These are phyloP conservation scores for Triplophysa rosa DNA, from an alignment of 2,113 vertebrate species.

Conservation along the genomic window DNA sequence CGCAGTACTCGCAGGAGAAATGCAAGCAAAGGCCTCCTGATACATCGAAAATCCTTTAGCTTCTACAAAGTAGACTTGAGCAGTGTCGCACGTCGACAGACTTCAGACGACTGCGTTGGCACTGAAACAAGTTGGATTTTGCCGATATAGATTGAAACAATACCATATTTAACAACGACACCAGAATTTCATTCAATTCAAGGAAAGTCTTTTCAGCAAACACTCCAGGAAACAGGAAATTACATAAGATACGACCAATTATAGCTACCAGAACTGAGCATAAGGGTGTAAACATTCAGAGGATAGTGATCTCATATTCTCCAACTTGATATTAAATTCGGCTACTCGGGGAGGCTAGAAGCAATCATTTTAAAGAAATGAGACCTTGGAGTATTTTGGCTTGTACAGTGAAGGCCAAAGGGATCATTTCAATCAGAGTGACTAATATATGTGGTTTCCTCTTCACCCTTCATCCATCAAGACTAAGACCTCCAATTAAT, in stretches of 20 bases:
- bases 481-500: slow-evolving; percentile 1
- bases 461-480: slow-evolving; percentile 13
- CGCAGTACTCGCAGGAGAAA: slow-evolving; percentile 53
- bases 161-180: neutral
- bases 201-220: neutral
- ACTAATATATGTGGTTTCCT: neutral
- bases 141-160: neutral
- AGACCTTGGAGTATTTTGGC: slow-evolving; percentile 13
- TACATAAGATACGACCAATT: neutral
- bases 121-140: neutral
- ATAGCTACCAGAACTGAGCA: neutral
- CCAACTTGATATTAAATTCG: neutral
- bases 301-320: neutral
- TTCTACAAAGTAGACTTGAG: neutral
- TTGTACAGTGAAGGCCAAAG: slow-evolving; percentile 9
- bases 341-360: neutral
- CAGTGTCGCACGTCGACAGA: neutral
- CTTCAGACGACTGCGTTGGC: neutral
- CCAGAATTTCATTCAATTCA: neutral
- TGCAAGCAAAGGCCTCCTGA: neutral
- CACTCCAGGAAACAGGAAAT: neutral
- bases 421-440: slow-evolving; percentile 17
- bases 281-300: neutral
- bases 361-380: neutral
- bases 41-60: neutral